phyloP scores from a whole-genome alignment of 2,113 vertebrate genomes.

The Stegastes partitus region DNA sequence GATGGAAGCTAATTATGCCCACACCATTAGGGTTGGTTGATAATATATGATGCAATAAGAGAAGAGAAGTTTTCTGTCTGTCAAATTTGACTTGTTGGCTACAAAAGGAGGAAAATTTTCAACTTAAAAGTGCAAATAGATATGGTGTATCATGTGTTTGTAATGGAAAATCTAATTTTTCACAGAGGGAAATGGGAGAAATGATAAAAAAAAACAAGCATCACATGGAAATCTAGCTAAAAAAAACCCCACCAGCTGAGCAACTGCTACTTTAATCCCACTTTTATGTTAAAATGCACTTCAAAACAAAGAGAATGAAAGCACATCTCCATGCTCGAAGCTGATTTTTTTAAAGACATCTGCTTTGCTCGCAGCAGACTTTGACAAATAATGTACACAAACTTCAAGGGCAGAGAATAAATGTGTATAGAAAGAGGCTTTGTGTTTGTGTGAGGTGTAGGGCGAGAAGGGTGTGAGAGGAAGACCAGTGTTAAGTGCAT shows the following conservation, averaged over 20 bases:
- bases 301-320: not conserved
- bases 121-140: no score
- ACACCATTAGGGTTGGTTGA: no score
- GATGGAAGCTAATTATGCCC: no score
- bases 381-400: slow-evolving; percentile 24
- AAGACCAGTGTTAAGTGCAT: slow-evolving; percentile 5
- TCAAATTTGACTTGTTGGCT: no score
- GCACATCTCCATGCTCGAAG: slow-evolving; percentile 10
- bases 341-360: slow-evolving; percentile 15
- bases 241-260: not conserved
- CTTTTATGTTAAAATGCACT: not conserved
- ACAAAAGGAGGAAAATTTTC: no score
- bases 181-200: not conserved
- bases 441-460: slow-evolving; percentile 23
- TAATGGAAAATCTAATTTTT: not conserved
- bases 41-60: no score
- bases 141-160: not conserved
- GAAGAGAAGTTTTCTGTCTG: no score
- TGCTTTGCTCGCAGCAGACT: slow-evolving; percentile 40
- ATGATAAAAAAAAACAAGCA: not conserved
- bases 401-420: slow-evolving; percentile 31
- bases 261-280: not conserved
- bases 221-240: not conserved
- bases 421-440: slow-evolving; percentile 24
- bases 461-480: slow-evolving; percentile 31